Percentiles rank a stretch among this genome's conserved stretches.
These are phyloP conservation scores for Pardalotus punctatus DNA, from an alignment of 2,113 vertebrate genomes.

Conservation along the genomic window DNA sequence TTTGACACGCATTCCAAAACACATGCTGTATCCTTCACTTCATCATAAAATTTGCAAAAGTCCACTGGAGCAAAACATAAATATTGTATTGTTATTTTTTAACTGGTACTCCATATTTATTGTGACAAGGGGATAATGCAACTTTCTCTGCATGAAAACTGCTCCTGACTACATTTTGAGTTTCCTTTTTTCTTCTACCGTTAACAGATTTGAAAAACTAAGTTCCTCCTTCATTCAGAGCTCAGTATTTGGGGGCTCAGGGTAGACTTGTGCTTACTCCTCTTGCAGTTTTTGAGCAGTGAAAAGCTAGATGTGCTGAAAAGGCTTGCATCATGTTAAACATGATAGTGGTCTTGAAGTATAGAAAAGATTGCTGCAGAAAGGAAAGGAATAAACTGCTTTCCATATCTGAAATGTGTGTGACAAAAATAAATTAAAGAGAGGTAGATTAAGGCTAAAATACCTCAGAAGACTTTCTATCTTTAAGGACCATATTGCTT, in stretches of 20 bases:
- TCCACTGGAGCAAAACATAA: slow-evolving; percentile 3
- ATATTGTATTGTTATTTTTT: slow-evolving; percentile 40
- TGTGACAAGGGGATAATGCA: slow-evolving; percentile 12
- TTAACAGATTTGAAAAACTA: not conserved
- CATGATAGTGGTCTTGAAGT: not conserved
- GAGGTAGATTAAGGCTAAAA: not conserved
- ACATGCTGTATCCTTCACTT: not conserved
- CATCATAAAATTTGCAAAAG: slow-evolving; percentile 44
- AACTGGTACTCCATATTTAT: not conserved
- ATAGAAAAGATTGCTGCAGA: not conserved
- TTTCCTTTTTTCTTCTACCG: not conserved
- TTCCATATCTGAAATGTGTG: not conserved
- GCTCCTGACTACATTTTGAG: not conserved
- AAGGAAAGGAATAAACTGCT: not conserved
- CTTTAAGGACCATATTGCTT: not conserved
- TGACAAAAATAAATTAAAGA: slow-evolving; percentile 18
- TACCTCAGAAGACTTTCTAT: not conserved
- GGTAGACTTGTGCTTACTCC: not conserved
- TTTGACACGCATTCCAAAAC: not conserved
- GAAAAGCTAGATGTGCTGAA: not conserved
- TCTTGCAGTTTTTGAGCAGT: not conserved
- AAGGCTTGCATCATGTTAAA: not conserved
- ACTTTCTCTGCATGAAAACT: not conserved
- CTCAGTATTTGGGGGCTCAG: not conserved
- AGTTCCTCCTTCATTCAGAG: not conserved